Base-by-base conservation (phyloP, 2,797 vertebrate species). In the Chelmon rostratus region DNA sequence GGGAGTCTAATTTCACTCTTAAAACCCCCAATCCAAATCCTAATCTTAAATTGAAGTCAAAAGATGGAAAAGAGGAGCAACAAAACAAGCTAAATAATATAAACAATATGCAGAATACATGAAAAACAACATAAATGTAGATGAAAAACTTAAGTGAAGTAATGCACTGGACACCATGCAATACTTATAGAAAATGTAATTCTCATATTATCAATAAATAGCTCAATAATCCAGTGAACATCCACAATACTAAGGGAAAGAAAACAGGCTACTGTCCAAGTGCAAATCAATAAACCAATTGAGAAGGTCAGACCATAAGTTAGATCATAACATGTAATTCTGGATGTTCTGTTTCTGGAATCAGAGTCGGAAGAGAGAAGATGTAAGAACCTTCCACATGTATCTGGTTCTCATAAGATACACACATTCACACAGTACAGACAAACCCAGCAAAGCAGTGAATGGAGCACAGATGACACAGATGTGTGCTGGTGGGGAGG, bases 401-500 rank as follows among this genome's bases (percentile, higher is more conserved):
- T 31, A 52, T 71, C 6, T 49, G 44, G 15, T 46, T 8, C 15
- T 58, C 8, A 33, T 50, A 59, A 52, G 33, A 25, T 5, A 13
- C 50, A 68, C 25, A 63, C 31, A 58, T 23, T 23, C 52, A 31
- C n/a, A 61, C 38, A 73, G 56, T 4, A 23, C 42, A 68, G 21
- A 37, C 62, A 40, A 49, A 37, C 33, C 8, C 52, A 62, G 37
- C 4, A 2, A 16, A 62, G 53, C 25, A 28, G 6, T 37, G 19
- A 44, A n/a, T 28, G n/a, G 1, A 54, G 50, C 44, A 56, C 31
- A 54, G 31, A 68, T 64, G 56, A 44, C 65, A 68, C 74, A 72
- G 61, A 74, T 83, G 71, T 64, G 66, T 59, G 50, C 31, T 57
- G 52, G n/a, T 54, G 78, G 62, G 38, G 18, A 28, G 67, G 49